A percentile compares a stretch with the other conserved stretches of the same genome.
Evolutionary conservation across 2,113 vertebrate genomes (phyloP).

Genomic region (Falco punctatus): DNA sequence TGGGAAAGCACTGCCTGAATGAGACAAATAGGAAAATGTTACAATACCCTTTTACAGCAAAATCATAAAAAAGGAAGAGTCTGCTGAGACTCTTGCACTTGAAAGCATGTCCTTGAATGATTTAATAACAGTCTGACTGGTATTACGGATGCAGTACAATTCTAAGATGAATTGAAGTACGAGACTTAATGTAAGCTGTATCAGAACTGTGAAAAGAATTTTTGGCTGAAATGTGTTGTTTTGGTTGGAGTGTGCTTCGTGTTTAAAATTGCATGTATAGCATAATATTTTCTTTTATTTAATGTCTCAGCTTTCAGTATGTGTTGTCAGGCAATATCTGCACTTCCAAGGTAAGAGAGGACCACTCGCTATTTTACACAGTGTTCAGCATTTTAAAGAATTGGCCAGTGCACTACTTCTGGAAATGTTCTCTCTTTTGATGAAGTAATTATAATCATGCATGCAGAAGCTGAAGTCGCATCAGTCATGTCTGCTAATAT

Average conservation of each 20-base stretch:
- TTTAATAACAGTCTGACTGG: slow-evolving; percentile 17
- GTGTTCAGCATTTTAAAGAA: not conserved
- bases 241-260: not conserved
- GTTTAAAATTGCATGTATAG: not conserved
- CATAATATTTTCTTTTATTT: not conserved
- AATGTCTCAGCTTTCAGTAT: not conserved
- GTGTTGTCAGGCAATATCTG: not conserved
- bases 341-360: not conserved
- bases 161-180: slow-evolving; percentile 18
- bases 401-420: not conserved
- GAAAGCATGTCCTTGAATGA: slow-evolving; percentile 43
- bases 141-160: not conserved
- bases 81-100: slow-evolving; percentile 17
- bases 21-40: slow-evolving; percentile 34
- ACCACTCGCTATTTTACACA: not conserved
- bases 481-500: not conserved
- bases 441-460: not conserved
- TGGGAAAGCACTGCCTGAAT: not conserved
- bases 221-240: not conserved
- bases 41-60: not conserved
- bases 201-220: not conserved
- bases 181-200: not conserved
- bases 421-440: not conserved
- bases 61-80: not conserved
- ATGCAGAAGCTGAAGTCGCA: not conserved